A percentile compares a stretch with the other conserved stretches of the same genome.
Conservation (phyloP, 2,113 vertebrate genomes). For the Sinocyclocheilus grahami region DNA sequence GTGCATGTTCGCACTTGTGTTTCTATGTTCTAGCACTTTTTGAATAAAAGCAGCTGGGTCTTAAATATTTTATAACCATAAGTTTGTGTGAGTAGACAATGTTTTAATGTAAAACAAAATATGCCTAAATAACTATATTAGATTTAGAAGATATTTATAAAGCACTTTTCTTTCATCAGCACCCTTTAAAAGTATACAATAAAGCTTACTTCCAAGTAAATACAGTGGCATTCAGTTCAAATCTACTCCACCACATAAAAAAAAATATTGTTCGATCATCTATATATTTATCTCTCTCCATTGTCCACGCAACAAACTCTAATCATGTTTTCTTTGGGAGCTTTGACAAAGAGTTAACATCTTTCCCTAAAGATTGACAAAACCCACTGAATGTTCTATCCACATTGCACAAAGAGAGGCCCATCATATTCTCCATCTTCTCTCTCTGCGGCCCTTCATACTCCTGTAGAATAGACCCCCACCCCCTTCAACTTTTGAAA, state of each 20-base stretch:
- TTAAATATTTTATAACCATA: not conserved
- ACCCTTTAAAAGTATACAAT: not conserved
- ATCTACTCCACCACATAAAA: not conserved
- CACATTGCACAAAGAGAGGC: not conserved
- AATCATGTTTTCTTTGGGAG: not conserved
- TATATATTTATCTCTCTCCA: not conserved
- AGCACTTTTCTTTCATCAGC: not conserved
- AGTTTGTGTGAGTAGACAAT: not conserved
- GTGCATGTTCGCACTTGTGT: not conserved
- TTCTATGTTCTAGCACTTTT: not conserved
- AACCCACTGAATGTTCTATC: not conserved
- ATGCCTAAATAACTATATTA: too few species aligned
- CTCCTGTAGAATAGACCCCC: not conserved
- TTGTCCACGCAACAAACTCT: not conserved
- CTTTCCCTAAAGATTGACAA: not conserved
- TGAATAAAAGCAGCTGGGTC: not conserved
- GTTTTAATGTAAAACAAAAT: too few species aligned
- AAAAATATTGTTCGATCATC: not conserved
- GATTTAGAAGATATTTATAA: too few species aligned
- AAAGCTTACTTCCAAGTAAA: not conserved
- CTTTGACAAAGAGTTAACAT: not conserved
- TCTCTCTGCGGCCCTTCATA: slow-evolving; percentile 1
- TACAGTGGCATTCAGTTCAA: not conserved
- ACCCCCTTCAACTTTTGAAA: slow-evolving; percentile 19
- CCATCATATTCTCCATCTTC: slow-evolving; percentile 13